Conservation (phyloP, 1,140 invertebrate genomes). For the Anthonomus grandis region DNA sequence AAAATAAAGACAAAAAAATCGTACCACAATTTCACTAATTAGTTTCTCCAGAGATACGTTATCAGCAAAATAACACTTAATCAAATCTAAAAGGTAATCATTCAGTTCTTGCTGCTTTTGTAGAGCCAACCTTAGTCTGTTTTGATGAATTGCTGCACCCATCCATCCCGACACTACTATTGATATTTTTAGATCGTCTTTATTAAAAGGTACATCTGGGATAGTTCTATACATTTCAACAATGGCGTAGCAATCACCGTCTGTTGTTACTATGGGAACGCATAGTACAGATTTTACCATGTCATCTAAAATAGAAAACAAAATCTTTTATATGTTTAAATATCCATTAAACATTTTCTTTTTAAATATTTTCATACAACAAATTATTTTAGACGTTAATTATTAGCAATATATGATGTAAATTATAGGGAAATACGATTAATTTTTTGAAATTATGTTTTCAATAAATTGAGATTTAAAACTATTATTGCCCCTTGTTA, state of each 20-base stretch:
- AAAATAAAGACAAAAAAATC: constrained; percentile 16
- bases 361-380: neutral
- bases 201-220: constrained; percentile 37
- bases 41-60: constrained; percentile 53
- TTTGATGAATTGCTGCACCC: constrained; percentile 56
- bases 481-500: no score
- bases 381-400: no score
- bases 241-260: constrained; percentile 54
- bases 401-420: no score
- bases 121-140: constrained; percentile 50
- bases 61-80: constrained; percentile 55
- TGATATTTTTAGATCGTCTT: constrained; percentile 45
- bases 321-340: neutral
- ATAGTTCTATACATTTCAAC: constrained; percentile 52
- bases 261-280: constrained; percentile 54
- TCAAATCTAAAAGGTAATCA: constrained; percentile 50
- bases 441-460: no score
- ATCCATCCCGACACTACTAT: constrained; percentile 54
- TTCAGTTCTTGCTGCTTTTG: constrained; percentile 53
- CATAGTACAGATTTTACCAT: constrained; percentile 53
- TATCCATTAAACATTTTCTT: neutral
- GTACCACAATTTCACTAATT: constrained; percentile 55
- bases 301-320: constrained; percentile 30
- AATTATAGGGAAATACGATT: no score
- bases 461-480: no score